Base-by-base conservation (phyloP, 2,113 vertebrate genomes). In the Rhinopomastus cyanomelas region DNA sequence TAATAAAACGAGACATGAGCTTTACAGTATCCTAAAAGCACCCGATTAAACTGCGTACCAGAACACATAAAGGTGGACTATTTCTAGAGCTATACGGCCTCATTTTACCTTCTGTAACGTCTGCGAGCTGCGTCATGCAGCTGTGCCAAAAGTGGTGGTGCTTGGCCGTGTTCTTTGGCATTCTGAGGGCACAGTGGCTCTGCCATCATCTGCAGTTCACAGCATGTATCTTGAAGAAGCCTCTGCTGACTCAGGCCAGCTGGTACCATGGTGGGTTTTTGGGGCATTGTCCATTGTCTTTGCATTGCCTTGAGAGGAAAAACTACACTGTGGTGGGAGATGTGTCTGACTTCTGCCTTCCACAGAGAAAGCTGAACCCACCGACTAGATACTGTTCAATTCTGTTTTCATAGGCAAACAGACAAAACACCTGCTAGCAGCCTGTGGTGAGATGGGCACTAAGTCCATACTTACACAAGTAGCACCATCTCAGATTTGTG, bases 61-160 rank as follows among this genome's bases (percentile, higher is more conserved):
- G 30, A 60, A 52, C 29, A 81, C 87, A 71, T 16, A 73, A 46
- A 81, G 57, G 27, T 10, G 53, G 51, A 62, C 25, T 73, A 42
- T 87, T 79, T 89, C 36, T 59, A 52, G 27, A 77, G 82, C 51
- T 36, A 88, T 69, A 82, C 27, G 20, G 16, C 27, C n/a, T 87
- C 4, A 14, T 64, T 88, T 81, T 84, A 75, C 53, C 32, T 57
- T 52, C 17, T 64, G 26, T 37, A 85, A 57, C 14, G 69, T 8
- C 39, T 85, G 22, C 16, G 60, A 77, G 23, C 5, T 60, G 39
- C 53, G 88, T 75, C 44, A 56, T 0, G 0, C n/a, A 65, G 64
- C 34, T 48, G 17, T 36, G 55, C 62, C 34, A 34, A 37, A 34
- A 56, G 49, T 14, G 55, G 37, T 25, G 16, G 55, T 60, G 17